Evolutionary conservation across 2,113 vertebrate species (phyloP), one percentile per base, ranked within the genome.

Genomic region (Penelope pileata): DNA sequence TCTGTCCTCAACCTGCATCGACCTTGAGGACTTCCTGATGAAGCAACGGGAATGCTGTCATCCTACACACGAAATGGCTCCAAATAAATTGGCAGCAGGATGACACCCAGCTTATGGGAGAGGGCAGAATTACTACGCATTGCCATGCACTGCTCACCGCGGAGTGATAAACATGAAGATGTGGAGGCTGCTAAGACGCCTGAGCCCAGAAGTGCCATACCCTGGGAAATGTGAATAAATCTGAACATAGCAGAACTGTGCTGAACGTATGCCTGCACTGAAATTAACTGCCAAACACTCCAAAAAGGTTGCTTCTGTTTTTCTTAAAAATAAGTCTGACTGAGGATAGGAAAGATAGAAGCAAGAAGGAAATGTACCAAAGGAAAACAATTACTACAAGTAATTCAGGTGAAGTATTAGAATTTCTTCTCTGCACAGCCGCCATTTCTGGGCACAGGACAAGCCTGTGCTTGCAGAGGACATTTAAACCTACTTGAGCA

Each of bases 11-110:
- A 89, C 97, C 95, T 88, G 62, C 47, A 27, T 36, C 4, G 68
- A 97, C 98, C 97, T 98, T 98, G 97, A 96, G 56, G 78, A 76
- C 51, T 96, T 96, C 88, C 10, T 81, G 66, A 87, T 62, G 86
- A 90, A 91, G 72, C 73, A n/a, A 8, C 4, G 10, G 42, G 78
- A 92, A 30, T 2, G 36, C 67, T 89, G 38, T 12, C 4, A 3
- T n/a, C 70, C 77, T 74, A 45, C 4, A 19, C 11, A 47, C 38
- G 56, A 45, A 68, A 16, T 2, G 1, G 32, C 74, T 93, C 42
- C 34, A 10, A 75, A 83, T 43, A 85, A 68, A 88, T 62, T 3
- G 21, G 12, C 76, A 76, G 47, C 60, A 94, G 88, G n/a, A 19
- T n/a, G 70, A 53, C 48, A 56, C 17, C 12, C 22, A 27, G 66